These are phyloP conservation scores for Ctenoplectra terminalis DNA, from an alignment of 1,140 invertebrate species.

Conservation along the genomic window DNA sequence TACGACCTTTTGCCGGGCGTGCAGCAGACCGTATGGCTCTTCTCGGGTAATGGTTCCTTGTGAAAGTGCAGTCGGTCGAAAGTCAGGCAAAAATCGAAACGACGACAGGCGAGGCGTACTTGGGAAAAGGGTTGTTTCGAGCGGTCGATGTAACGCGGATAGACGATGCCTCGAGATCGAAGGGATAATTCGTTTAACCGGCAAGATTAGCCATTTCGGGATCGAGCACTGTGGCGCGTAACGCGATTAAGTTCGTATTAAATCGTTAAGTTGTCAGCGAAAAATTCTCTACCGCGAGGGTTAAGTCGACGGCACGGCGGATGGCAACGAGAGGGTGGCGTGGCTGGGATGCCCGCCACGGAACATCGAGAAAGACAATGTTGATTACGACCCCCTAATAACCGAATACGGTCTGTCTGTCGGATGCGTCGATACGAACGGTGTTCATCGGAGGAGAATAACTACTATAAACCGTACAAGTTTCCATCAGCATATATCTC, in stretches of 20 bases:
- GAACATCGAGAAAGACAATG: slow-evolving; percentile 72
- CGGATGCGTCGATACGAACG: slow-evolving; percentile 73
- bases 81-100: slow-evolving; percentile 47
- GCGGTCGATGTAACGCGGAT: slow-evolving; percentile 6
- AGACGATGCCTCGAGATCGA: slow-evolving; percentile 4
- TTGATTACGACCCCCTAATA: slow-evolving; percentile 80
- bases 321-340: slow-evolving; percentile 62
- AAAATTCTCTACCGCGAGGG: slow-evolving; percentile 61
- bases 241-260: slow-evolving; percentile 67
- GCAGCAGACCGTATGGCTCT: slow-evolving; percentile 41
- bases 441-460: slow-evolving; percentile 75
- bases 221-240: slow-evolving; percentile 46
- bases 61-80: slow-evolving; percentile 38
- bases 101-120: too few relatives aligned
- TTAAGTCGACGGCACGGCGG: slow-evolving; percentile 9
- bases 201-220: slow-evolving; percentile 67
- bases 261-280: slow-evolving; percentile 74
- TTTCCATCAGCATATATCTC: slow-evolving; percentile 80
- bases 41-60: slow-evolving; percentile 56
- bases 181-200: slow-evolving; percentile 57
- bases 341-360: neutral
- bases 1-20: slow-evolving; percentile 66
- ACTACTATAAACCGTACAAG: slow-evolving; percentile 76
- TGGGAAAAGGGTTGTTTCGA: slow-evolving; percentile 12
- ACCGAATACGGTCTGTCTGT: slow-evolving; percentile 61